phyloP scores from a whole-genome alignment of 35 echinoderm and acorn worm genomes.

The Nesometra sesokonis region DNA sequence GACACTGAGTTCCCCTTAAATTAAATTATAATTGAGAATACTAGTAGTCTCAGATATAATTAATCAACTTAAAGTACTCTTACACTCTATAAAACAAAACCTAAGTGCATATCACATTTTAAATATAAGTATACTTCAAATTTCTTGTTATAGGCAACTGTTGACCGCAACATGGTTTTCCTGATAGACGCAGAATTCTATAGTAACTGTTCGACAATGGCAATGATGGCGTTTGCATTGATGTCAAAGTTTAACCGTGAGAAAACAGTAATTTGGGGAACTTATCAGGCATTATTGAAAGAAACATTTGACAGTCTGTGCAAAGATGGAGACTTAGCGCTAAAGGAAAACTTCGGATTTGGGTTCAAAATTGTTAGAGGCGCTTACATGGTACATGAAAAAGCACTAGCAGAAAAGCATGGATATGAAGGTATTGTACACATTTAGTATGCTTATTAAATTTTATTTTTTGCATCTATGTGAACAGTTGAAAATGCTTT shows the following conservation, averaged over 20 bases:
- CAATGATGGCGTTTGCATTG: constrained; percentile 53
- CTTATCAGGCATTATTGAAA: constrained; percentile 85
- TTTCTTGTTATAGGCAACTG: constrained; percentile 21
- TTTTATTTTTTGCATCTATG: too few relatives aligned
- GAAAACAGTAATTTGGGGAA: constrained; percentile 54
- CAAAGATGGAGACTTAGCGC: constrained; percentile 21
- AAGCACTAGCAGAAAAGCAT: background rate
- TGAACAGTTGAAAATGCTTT: too few relatives aligned
- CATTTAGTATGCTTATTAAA: too few relatives aligned
- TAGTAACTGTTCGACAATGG: constrained; percentile 45
- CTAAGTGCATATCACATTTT: background rate
- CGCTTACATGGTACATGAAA: constrained; percentile 71
- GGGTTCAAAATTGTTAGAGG: constrained; percentile 86
- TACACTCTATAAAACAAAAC: too few relatives aligned
- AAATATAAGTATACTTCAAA: background rate
- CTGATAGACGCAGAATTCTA: constrained; percentile 80
- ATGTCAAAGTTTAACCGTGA: constrained; percentile 75
- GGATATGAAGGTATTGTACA: constrained; percentile 36
- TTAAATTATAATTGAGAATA: too few relatives aligned
- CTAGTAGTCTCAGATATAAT: too few relatives aligned
- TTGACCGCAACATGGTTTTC: constrained; percentile 26
- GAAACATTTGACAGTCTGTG: constrained; percentile 8
- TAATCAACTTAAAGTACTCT: too few relatives aligned
- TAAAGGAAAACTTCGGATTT: constrained; percentile 51
- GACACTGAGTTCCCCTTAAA: too few relatives aligned